Percentiles rank a stretch among this genome's conserved stretches.
phyloP scores from a whole-genome alignment of 1,140 invertebrate species.

The Drosophila pruinosa region DNA sequence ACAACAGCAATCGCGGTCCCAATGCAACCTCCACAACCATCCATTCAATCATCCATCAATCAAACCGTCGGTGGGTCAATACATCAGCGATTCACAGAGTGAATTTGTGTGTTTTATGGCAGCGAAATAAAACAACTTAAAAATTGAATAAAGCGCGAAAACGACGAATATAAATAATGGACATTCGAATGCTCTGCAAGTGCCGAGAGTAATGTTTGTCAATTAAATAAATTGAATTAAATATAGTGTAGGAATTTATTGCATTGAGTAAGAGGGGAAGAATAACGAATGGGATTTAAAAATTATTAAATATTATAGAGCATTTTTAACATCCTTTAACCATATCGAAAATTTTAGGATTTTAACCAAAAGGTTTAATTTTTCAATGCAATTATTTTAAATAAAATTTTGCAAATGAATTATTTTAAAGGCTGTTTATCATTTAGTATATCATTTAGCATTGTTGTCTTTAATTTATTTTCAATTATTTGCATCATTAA shows the following conservation, averaged over 20 bases:
- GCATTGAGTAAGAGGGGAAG: no score
- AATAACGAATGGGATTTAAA: no score
- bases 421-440: no score
- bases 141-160: not conserved
- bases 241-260: no score
- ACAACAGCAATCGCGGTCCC: not conserved
- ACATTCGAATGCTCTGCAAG: slow-evolving; percentile 14
- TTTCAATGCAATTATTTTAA: no score
- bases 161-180: not conserved
- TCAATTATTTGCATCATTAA: not conserved
- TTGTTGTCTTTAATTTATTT: not conserved
- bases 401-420: no score
- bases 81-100: slow-evolving; percentile 52
- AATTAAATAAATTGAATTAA: no score
- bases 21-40: not conserved
- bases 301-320: no score
- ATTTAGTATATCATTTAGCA: no score
- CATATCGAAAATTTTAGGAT: no score
- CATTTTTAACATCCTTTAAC: no score
- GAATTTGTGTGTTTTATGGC: slow-evolving; percentile 63
- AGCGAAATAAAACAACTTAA: not conserved
- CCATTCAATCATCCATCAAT: slow-evolving; percentile 11
- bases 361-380: no score
- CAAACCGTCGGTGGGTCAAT: slow-evolving; percentile 45
- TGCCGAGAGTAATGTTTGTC: not conserved